Conservation (phyloP, 2,113 vertebrate genomes). For the Platysternon megacephalum region DNA sequence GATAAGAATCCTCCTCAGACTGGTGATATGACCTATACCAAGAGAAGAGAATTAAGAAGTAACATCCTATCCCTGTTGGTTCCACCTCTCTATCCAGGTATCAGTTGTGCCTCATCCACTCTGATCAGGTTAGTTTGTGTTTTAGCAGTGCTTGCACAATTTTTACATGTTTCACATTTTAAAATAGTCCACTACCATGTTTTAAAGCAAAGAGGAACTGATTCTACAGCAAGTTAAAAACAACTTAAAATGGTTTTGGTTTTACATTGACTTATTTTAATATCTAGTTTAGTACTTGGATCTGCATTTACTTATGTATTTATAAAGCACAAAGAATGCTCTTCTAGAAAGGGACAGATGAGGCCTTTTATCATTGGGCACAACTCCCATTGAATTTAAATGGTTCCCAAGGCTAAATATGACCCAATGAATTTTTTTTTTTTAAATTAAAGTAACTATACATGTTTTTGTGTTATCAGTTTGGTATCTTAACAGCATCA, state of each 20-base stretch:
- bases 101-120: not conserved
- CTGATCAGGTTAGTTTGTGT: not conserved
- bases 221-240: not conserved
- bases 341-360: fast-evolving
- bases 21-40: not conserved
- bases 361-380: not conserved
- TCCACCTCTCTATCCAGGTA: not conserved
- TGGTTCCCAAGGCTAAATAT: not conserved
- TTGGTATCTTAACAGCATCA: not conserved
- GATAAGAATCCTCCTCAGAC: not conserved
- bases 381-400: not conserved
- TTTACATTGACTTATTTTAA: not conserved
- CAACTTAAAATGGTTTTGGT: not conserved
- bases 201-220: not conserved
- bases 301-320: not conserved
- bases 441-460: not conserved
- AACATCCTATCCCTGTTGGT: too few relatives aligned
- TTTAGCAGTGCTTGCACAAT: not conserved
- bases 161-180: not conserved
- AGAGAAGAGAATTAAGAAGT: not conserved
- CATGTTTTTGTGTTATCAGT: not conserved
- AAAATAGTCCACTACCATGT: not conserved
- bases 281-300: fast-evolving
- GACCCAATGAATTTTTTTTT: not conserved
- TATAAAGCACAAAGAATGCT: not conserved